Conservation (phyloP, 2,113 vertebrate genomes). For the Trematomus loennbergii region DNA sequence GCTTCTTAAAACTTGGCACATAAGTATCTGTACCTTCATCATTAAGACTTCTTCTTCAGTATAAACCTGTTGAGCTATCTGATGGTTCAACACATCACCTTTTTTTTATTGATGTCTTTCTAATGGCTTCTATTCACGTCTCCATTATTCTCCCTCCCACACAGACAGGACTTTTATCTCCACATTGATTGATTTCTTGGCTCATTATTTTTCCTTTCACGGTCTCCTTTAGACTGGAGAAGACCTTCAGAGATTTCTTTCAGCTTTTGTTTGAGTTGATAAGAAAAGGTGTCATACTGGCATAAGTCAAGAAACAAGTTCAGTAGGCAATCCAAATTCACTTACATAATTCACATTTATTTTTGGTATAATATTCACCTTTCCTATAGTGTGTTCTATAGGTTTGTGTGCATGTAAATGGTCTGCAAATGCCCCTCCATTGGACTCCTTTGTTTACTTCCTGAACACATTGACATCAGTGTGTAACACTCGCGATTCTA, state of each 20-base stretch:
- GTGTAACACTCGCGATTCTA: too few relatives aligned
- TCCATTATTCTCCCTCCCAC: slow-evolving; percentile 9
- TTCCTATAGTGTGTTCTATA: too few relatives aligned
- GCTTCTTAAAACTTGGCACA: neutral
- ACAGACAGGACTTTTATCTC: neutral
- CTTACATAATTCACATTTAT: too few relatives aligned
- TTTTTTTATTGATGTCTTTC: neutral
- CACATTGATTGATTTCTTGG: neutral
- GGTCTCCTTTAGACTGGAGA: neutral
- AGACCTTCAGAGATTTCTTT: neutral
- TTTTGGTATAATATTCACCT: too few relatives aligned
- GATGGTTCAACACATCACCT: neutral
- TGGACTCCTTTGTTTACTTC: too few relatives aligned
- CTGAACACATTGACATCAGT: too few relatives aligned
- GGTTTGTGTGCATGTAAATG: too few relatives aligned
- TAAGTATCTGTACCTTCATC: neutral
- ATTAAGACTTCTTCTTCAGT: neutral
- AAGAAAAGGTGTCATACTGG: too few relatives aligned
- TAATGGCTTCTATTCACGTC: slow-evolving; percentile 2
- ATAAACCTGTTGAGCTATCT: neutral
- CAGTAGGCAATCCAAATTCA: too few relatives aligned
- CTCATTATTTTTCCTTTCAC: neutral
- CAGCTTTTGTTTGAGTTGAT: neutral
- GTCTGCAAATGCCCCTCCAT: too few relatives aligned
- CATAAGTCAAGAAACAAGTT: too few relatives aligned